Base-by-base conservation (phyloP, 2,888 invertebrate species). In the Cryptocheilus praepositus region DNA sequence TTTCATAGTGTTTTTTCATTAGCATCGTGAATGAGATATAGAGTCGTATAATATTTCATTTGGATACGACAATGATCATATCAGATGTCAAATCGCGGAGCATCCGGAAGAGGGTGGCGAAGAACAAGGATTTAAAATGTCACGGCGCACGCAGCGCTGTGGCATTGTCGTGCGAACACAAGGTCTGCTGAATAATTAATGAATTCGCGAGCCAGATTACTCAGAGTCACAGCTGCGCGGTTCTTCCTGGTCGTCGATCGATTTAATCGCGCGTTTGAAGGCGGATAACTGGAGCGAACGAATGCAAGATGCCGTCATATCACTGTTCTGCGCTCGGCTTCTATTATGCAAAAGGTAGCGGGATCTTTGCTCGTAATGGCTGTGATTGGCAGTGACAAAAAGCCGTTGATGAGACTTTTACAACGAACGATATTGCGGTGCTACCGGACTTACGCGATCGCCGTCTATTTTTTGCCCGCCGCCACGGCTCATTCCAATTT, bases 171-270 rank as follows among this genome's bases (percentile, higher is more conserved):
- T 25, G 56, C 25, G n/a, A 4, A 19, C 19, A 61, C 73, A 76
- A 78, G 72, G 67, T 65, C 73, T 77, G 53, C 36, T 69, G 72
- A 76, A 80, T 80, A 80, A 75, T 75, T 76, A 72, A 80, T 73
- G 51, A 53, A 7, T 7, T 36, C 36, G 11, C 36, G 11, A 36
- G 36, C 36, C 36, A 36, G 36, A 36, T 36, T 36, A 36, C 36
- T 36, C 36, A 36, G 36, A 36, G 11, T 2, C 36, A 11, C 36
- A 36, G 36, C 36, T 36, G 46, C 25, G 51, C 16, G 5, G 52
- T 63, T 63, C 67, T 75, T 71, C 52, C 61, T 55, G 58, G 46
- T 69, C 53, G 52, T 63, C 49, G 57, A 56, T 54, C 52, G 54
- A 63, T 18, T n/a, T 7, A 36, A 36, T 36, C 36, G 36, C 3